These are phyloP conservation scores for Drymonia ruficornis DNA, from an alignment of 2,888 invertebrate genomes.

Conservation along the genomic window DNA sequence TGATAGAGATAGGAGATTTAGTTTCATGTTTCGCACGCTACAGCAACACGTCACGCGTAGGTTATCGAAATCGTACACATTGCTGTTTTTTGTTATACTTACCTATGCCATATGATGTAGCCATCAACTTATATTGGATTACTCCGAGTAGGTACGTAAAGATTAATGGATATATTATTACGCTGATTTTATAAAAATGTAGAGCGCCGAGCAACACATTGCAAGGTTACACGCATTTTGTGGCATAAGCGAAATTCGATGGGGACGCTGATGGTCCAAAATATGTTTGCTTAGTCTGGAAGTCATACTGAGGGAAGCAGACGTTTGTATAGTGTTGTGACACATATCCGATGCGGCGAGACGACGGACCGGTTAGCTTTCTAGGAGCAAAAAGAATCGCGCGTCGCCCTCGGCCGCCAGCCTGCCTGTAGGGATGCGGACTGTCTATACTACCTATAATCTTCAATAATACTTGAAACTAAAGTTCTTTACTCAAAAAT, in stretches of 20 bases:
- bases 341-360: conserved; percentile 75
- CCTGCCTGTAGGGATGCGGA: conserved; percentile 40
- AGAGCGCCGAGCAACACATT: background rate
- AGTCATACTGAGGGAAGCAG: conserved; percentile 57
- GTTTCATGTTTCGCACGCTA: too few relatives aligned
- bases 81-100: background rate
- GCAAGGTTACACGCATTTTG: conserved; percentile 6
- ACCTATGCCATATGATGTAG: background rate
- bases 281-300: conserved; percentile 46
- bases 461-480: conserved; percentile 26
- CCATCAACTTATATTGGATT: background rate
- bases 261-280: conserved; percentile 26
- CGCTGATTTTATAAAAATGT: background rate
- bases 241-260: conserved; percentile 22
- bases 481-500: too few relatives aligned
- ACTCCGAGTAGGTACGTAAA: background rate
- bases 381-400: conserved; percentile 71
- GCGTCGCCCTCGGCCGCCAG: conserved; percentile 45
- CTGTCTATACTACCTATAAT: conserved; percentile 36
- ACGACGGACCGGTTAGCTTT: conserved; percentile 76
- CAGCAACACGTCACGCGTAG: background rate
- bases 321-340: conserved; percentile 72
- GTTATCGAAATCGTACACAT: background rate
- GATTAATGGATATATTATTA: too few relatives aligned
- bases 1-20: too few relatives aligned